These are phyloP conservation scores for Saxidomus purpurata DNA, from an alignment of 1,140 invertebrate genomes.

Conservation along the genomic window DNA sequence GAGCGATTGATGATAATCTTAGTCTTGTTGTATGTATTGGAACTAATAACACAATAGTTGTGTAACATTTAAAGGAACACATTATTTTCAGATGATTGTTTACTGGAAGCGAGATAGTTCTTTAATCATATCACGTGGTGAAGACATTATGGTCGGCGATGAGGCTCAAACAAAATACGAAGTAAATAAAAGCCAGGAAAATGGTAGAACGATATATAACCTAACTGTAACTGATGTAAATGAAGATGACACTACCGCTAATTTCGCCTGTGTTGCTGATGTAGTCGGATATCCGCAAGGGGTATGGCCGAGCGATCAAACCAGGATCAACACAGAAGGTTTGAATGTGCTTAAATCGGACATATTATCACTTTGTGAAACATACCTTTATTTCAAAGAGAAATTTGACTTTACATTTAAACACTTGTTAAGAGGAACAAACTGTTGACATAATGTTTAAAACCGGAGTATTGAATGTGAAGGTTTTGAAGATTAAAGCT, in stretches of 20 bases:
- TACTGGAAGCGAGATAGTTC: not conserved
- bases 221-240: not conserved
- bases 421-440: too few relatives aligned
- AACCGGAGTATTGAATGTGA: too few relatives aligned
- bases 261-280: not conserved
- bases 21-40: too few relatives aligned
- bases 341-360: too few relatives aligned
- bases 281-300: not conserved
- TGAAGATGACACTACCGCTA: not conserved
- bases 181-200: not conserved
- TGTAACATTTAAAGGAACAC: too few relatives aligned
- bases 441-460: too few relatives aligned
- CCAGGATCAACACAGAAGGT: not conserved
- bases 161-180: not conserved
- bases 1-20: too few relatives aligned
- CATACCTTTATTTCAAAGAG: too few relatives aligned
- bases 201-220: not conserved
- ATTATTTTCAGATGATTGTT: conserved; percentile 6
- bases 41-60: too few relatives aligned
- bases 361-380: too few relatives aligned
- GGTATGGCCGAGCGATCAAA: not conserved
- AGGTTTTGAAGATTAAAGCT: too few relatives aligned
- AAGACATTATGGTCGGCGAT: conserved; percentile 9
- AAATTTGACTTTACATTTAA: too few relatives aligned
- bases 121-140: not conserved